phyloP scores from a whole-genome alignment of 2,888 invertebrate genomes.

The Drosophila paracracens region DNA sequence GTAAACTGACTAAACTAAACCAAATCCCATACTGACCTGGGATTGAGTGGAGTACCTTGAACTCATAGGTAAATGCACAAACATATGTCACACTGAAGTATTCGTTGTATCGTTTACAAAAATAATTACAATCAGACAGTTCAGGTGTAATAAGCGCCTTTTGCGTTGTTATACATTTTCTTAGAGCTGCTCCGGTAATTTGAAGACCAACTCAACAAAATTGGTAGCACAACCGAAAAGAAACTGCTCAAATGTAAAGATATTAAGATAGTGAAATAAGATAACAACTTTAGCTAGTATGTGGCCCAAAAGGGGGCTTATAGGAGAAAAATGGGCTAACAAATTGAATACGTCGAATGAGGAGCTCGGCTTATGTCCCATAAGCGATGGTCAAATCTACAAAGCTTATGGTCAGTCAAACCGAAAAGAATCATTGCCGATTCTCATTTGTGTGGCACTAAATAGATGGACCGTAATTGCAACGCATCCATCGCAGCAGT shows the following conservation, averaged over 20 bases:
- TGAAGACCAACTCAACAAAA: background rate
- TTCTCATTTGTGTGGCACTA: conserved; percentile 7
- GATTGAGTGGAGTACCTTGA: background rate
- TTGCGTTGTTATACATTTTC: background rate
- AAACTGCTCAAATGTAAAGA: background rate
- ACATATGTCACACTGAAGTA: background rate
- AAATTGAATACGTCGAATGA: background rate
- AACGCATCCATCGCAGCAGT: conserved; percentile 9
- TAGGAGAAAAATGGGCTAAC: background rate
- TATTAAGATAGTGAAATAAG: background rate
- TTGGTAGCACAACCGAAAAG: background rate
- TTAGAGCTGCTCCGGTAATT: too few relatives aligned
- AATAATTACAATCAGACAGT: background rate
- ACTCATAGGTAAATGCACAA: background rate
- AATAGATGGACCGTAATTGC: conserved; percentile 11
- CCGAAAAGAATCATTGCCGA: background rate
- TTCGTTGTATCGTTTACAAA: background rate
- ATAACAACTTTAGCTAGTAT: background rate
- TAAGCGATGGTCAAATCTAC: background rate
- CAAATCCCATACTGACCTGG: background rate
- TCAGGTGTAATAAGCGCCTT: background rate
- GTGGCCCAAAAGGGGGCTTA: background rate
- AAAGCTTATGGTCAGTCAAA: conserved; percentile 2
- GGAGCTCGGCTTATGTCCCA: background rate
- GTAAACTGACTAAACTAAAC: background rate